Conservation (phyloP, 2,113 vertebrate genomes). For the Picathartes gymnocephalus region DNA sequence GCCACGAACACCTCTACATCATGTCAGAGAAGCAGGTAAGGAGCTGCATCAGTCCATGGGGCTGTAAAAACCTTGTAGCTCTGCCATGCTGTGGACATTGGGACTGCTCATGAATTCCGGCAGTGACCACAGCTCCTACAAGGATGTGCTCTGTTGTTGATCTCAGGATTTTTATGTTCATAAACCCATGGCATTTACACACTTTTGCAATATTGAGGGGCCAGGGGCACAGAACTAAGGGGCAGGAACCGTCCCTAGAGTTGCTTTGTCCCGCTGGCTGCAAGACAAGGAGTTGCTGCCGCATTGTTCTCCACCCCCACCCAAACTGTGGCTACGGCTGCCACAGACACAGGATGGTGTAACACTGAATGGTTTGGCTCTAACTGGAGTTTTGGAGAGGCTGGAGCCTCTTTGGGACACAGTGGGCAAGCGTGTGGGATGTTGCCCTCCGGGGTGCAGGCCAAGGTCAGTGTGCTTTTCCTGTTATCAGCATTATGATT, state of each 20-base stretch:
- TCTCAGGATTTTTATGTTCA: neutral
- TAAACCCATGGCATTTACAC: neutral
- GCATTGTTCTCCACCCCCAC: neutral
- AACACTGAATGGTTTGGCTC: neutral
- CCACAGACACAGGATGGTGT: neutral
- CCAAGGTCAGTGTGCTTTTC: neutral
- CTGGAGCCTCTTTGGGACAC: neutral
- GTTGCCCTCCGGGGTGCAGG: neutral
- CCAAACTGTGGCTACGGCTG: neutral
- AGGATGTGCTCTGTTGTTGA: rapidly evolving
- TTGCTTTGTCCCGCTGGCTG: neutral
- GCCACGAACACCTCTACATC: slow-evolving; percentile 90
- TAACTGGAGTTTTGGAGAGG: neutral
- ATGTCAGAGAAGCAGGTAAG: slow-evolving; percentile 97
- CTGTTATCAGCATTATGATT: neutral
- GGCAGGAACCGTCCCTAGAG: neutral
- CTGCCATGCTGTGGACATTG: rapidly evolving
- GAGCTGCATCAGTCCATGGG: rapidly evolving
- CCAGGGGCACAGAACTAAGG: neutral
- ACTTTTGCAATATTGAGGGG: neutral
- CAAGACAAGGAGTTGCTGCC: neutral
- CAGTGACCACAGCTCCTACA: neutral
- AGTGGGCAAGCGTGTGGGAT: neutral
- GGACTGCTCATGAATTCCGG: neutral
- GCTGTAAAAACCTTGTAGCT: neutral